Base-by-base conservation (phyloP, 30 jellyfish, hydroid and myxozoan genomes). In the Haliclystus octoradiatus region DNA sequence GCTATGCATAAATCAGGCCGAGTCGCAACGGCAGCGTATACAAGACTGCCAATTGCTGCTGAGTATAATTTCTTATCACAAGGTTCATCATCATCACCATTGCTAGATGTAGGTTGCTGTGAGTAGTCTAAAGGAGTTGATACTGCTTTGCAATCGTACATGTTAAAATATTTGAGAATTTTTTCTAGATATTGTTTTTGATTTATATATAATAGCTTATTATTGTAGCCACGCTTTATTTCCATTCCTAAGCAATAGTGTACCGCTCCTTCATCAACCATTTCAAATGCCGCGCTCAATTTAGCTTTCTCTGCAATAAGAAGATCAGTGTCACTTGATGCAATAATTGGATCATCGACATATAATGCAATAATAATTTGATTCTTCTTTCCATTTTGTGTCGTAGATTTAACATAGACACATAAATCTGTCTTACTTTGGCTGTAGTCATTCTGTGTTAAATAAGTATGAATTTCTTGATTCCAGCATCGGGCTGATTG, bases 401-500 rank as follows among this genome's bases (percentile, higher is more conserved):
- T 1, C 62, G 61, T 49, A 26, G 70, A n/a, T 53, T 77, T 77
- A 14, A 9, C 24, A 40, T 77, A 77, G 66, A 77, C 52, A 31
- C 93, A 70, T 33, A 79, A 79, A 50, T 70, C 93, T 14, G 84
- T 79, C 62, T 31, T 34, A 33, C 79, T 69, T 63, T 78, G 84
- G n/a, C 32, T 47, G 40, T 67, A 78, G 27, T 83, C 70, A n/a
- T 63, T 40, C 15, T 62, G 70, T 60, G 67, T 60, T 49, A 69
- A 49, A 31, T 23, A 31, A 22, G 34, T 28, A 62, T 79, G 74
- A 62, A 79, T 79, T 9, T 63, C 34, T 1, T 50, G 34, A 49
- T 79, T 79, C 93, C 93, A 79, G 62, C 88, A 71, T 66, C 81
- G 61, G 2, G 86, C 88, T 15, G 94, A 63, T 51, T 80, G 81